Base-by-base conservation (phyloP, 1,140 invertebrate genomes). In the Ceratitis capitata region DNA sequence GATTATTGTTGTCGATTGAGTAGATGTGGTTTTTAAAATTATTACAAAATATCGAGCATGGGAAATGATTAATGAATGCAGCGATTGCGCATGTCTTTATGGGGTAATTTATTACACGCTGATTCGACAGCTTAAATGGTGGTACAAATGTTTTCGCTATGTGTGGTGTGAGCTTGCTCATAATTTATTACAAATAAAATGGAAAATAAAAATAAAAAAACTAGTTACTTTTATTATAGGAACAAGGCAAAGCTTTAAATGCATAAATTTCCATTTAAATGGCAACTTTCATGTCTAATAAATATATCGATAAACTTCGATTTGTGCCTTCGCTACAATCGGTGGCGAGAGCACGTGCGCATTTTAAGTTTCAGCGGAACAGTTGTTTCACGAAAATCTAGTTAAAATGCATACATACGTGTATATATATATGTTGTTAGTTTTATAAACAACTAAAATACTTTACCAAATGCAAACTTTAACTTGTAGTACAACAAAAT, bases 401-500 rank as follows among this genome's bases (percentile, higher is more conserved):
- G 61, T 69, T 5, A 39, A 69, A 23, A 9, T 23, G 6, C 51
- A 56, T 56, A n/a, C 5, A 19, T 5, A 56, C 23, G 51, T 56
- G 51, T 5, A n/a, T 9, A 56, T 1, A n/a, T 23, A n/a, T 56
- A n/a, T n/a, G n/a, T n/a, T n/a, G n/a, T n/a, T n/a, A n/a, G n/a
- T n/a, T 53, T 53, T 19, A 19, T 16, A 53, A 53, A 53, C 10
- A 19, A 19, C 5, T 53, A 53, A 53, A 53, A 53, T 14, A 53
- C 9, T 53, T 53, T 53, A 19, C 0, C 39, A 78, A 78, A 42
- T 39, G 23, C 16, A 45, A 64, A 64, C 32, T 6, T 12, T 64
- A 78, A 78, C n/a, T n/a, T n/a, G n/a, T 78, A 78, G n/a, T n/a
- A 78, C 39, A 78, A 78, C 6, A 78, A 78, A 12, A 19, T 45